phyloP scores from a whole-genome alignment of 2,888 invertebrate species.

The Torymus texanus region DNA sequence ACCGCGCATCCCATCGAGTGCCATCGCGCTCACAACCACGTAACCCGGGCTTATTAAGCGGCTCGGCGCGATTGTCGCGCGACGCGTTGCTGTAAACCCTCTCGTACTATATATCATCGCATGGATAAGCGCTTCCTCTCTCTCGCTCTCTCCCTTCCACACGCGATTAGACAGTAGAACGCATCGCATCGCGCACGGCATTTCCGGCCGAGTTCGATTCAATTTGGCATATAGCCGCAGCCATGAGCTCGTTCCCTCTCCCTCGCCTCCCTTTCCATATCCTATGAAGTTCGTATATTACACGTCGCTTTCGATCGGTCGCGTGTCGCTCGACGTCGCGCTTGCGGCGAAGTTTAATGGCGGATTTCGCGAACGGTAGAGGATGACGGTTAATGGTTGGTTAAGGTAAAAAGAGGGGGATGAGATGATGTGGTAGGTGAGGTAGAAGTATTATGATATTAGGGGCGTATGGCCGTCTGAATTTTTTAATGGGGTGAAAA shows the following conservation, averaged over 20 bases:
- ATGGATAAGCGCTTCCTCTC: slow-evolving; percentile 55
- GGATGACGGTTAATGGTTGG: too few relatives aligned
- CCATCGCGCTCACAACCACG: too few relatives aligned
- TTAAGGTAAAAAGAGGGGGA: too few relatives aligned
- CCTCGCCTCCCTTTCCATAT: neutral
- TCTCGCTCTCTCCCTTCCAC: slow-evolving; percentile 21
- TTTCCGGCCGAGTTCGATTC: slow-evolving; percentile 65
- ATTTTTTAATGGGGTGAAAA: too few relatives aligned
- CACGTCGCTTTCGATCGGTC: too few relatives aligned
- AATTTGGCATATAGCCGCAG: slow-evolving; percentile 64
- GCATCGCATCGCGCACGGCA: slow-evolving; percentile 61
- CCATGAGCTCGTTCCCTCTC: neutral
- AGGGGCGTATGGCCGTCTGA: too few relatives aligned
- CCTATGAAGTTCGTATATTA: slow-evolving; percentile 12
- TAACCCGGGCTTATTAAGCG: slow-evolving; percentile 17
- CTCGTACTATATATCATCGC: neutral
- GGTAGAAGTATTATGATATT: too few relatives aligned
- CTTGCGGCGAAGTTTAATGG: too few relatives aligned
- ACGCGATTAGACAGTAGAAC: slow-evolving; percentile 65
- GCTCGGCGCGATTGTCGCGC: slow-evolving; percentile 23
- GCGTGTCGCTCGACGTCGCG: too few relatives aligned
- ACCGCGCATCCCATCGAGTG: too few relatives aligned
- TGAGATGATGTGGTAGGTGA: too few relatives aligned
- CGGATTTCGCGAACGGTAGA: too few relatives aligned
- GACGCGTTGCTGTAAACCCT: slow-evolving; percentile 22